Base-by-base conservation (phyloP, 1,140 invertebrate species). In the Muscidifurax raptorellus region DNA sequence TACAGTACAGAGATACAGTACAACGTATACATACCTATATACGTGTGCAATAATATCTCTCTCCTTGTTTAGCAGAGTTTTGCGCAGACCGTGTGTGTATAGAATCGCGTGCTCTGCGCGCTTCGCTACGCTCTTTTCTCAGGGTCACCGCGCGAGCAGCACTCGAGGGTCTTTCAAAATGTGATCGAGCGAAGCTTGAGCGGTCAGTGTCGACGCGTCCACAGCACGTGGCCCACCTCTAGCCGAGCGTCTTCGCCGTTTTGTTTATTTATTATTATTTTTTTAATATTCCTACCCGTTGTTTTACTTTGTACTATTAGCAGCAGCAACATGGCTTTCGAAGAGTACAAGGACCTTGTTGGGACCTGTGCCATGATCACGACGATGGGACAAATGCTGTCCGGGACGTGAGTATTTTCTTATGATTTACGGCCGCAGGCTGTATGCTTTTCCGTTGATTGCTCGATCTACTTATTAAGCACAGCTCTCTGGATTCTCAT, bases 321-420 rank as follows among this genome's bases (percentile, higher is more conserved):
- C 13, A 30, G 32, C 15, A 1, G 52, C 6, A 69, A 30, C 10
- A 94, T 94, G 93, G 87, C 78, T 80, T 80, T 93, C 6, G 88
- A 92, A 82, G 92, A 93, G 82, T 93, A 94, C 64, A 91, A 92
- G 81, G 93, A 93, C 40, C 71, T 92, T 44, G 92, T 94, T 18
- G 93, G 86, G 10, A 89, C 87, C 30, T 89, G 87, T 77, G 93
- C 93, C 40, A 86, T 87, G 22, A 84, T 92, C 74, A 86, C 88
- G 1, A 94, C 93, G 7, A 91, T 94, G 86, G 90, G 79, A 25
- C 92, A 93, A 72, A 92, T 93, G 89, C 90, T 93, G 82, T 80
- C 93, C 18, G 93, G 93, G 86, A 91, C 90, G 93, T 94, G 87
- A 93, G 93, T 64, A 12, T 22, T n/a, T 36, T 32, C n/a, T 66